Percentiles rank a stretch among this genome's conserved stretches.
Conservation (phyloP, 1,140 invertebrate species). For the Amphibalanus amphitrite region DNA sequence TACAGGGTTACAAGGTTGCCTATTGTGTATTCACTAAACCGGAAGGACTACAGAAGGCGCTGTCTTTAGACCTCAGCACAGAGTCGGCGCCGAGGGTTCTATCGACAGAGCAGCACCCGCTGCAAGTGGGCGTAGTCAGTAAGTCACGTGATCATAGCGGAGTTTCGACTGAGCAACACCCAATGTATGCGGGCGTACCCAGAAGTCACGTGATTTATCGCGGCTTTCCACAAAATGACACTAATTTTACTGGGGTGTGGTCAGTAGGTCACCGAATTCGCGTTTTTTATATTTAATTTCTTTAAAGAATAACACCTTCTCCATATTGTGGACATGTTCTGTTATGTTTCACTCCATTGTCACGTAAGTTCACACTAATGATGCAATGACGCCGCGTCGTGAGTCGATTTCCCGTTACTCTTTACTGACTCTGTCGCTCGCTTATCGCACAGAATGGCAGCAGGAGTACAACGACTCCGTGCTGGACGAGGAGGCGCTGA, state of each 20-base stretch:
- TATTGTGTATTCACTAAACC: slow-evolving; percentile 8
- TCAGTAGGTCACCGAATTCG: too few species aligned
- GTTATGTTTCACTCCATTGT: too few species aligned
- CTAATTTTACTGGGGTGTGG: too few species aligned
- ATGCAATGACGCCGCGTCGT: too few species aligned
- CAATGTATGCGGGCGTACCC: slow-evolving; percentile 2
- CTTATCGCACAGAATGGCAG: slow-evolving; percentile 14
- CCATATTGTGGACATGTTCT: too few species aligned
- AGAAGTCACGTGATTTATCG: slow-evolving; percentile 4
- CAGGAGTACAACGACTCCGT: slow-evolving; percentile 8
- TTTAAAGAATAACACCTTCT: too few species aligned
- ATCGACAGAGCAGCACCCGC: slow-evolving; percentile 3
- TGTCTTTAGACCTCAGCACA: neutral
- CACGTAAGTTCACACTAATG: too few species aligned
- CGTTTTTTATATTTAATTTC: too few species aligned
- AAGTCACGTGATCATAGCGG: neutral
- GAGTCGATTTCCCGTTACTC: too few species aligned
- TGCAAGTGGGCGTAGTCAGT: slow-evolving; percentile 9
- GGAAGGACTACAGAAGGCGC: slow-evolving; percentile 5
- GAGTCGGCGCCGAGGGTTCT: neutral
- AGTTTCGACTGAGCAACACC: neutral
- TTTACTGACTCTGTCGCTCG: too few species aligned
- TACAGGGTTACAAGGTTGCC: slow-evolving; percentile 12
- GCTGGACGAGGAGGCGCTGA: neutral
- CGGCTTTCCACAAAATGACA: too few species aligned